These are phyloP conservation scores for Pangasius larnaudii DNA, from an alignment of 2,797 vertebrate species.

Conservation along the genomic window DNA sequence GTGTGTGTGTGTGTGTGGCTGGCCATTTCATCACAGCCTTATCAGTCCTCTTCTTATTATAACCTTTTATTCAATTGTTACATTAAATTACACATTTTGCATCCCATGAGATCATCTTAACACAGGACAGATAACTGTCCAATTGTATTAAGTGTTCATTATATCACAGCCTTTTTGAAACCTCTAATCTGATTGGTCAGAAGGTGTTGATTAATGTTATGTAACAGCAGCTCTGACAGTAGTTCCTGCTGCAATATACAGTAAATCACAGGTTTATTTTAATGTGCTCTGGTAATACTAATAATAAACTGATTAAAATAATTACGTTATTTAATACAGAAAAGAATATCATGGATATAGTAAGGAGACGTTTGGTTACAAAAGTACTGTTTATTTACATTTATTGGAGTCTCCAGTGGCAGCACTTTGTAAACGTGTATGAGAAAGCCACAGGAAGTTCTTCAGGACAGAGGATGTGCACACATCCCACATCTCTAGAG, in stretches of 20 bases:
- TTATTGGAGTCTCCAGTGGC: neutral
- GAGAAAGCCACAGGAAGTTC: neutral
- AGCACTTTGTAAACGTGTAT: neutral
- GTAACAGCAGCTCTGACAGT: neutral
- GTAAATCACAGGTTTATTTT: neutral
- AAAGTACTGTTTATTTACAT: neutral
- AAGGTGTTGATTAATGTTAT: neutral
- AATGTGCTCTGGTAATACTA: neutral
- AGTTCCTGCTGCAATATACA: neutral
- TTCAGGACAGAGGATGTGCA: neutral
- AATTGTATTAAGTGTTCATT: neutral
- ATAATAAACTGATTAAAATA: neutral
- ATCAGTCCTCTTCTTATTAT: neutral
- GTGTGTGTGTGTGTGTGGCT: constrained; percentile 19
- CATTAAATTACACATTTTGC: neutral
- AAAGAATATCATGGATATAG: neutral
- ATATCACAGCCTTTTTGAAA: too few relatives aligned
- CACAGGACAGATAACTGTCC: neutral
- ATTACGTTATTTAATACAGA: neutral
- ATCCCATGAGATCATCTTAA: neutral
- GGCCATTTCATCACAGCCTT: neutral
- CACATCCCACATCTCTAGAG: neutral
- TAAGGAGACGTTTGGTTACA: neutral
- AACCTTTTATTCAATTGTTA: neutral
- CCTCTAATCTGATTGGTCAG: neutral